Conservation (phyloP, 1,140 invertebrate genomes). For the Papilio aristodemus region DNA sequence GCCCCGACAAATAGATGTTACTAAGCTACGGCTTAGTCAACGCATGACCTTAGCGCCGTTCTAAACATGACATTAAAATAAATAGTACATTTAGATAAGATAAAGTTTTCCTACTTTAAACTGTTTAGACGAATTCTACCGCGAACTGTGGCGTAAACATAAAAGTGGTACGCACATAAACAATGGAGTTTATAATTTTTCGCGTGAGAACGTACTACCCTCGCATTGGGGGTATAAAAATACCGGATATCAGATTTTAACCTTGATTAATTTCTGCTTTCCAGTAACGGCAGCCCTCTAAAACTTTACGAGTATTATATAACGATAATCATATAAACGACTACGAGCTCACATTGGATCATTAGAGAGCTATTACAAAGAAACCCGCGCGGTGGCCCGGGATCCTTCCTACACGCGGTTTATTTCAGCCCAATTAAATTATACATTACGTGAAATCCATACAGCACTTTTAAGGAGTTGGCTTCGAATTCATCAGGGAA, state of each 20-base stretch:
- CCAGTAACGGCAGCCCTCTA: neutral
- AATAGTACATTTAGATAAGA: too few relatives aligned
- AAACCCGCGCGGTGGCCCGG: conserved; percentile 3
- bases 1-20: too few relatives aligned
- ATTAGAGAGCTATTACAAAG: conserved; percentile 22
- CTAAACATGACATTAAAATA: too few relatives aligned
- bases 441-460: conserved; percentile 22
- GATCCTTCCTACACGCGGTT: neutral
- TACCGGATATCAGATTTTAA: conserved; percentile 10
- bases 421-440: conserved; percentile 27
- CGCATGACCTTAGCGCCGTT: too few relatives aligned
- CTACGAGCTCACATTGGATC: conserved; percentile 22
- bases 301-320: conserved; percentile 28
- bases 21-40: too few relatives aligned
- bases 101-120: too few relatives aligned
- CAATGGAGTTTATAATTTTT: neutral
- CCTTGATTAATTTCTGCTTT: conserved; percentile 8
- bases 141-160: too few relatives aligned
- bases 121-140: too few relatives aligned
- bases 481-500: neutral
- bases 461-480: conserved; percentile 25
- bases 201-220: neutral
- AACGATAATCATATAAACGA: conserved; percentile 25
- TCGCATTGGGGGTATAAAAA: conserved; percentile 2
- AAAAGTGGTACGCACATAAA: neutral